A percentile compares a stretch with the other conserved stretches of the same genome.
phyloP scores from a whole-genome alignment of 2,113 vertebrate genomes.

The Barbus barbus region DNA sequence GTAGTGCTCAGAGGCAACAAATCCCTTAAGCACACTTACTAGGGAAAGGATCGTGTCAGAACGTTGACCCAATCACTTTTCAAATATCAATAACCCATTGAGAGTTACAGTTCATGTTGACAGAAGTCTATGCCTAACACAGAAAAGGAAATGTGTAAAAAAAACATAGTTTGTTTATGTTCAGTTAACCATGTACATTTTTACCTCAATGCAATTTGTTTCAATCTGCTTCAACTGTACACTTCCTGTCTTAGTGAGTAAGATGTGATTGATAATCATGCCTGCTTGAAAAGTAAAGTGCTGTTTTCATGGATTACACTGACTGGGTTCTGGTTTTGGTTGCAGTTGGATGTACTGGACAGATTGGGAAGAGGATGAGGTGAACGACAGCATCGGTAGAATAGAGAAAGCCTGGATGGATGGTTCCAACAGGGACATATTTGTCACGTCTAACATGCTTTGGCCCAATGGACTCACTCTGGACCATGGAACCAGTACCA shows the following conservation, averaged over 20 bases:
- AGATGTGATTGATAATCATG: slow-evolving; percentile 7
- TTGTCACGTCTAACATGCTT: slow-evolving; percentile 97
- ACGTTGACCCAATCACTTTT: slow-evolving; percentile 65
- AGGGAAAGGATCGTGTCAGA: slow-evolving; percentile 66
- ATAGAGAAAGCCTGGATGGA: slow-evolving; percentile 99
- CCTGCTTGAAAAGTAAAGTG: not conserved
- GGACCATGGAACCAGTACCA: slow-evolving; percentile 82
- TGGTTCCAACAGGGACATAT: slow-evolving; percentile 87
- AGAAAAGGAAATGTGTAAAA: not conserved
- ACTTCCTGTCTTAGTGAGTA: not conserved
- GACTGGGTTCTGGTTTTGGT: slow-evolving; percentile 33
- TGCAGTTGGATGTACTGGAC: slow-evolving; percentile 99
- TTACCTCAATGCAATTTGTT: not conserved
- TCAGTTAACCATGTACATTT: not conserved
- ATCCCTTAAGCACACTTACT: slow-evolving; percentile 62
- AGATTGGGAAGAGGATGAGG: slow-evolving; percentile 98
- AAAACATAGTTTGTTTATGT: not conserved
- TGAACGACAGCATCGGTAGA: slow-evolving; percentile 94
- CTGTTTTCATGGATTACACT: not conserved
- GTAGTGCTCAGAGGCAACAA: slow-evolving; percentile 61
- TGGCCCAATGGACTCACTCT: slow-evolving; percentile 98
- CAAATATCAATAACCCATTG: slow-evolving; percentile 57
- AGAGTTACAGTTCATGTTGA: slow-evolving; percentile 38
- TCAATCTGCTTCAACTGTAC: slow-evolving; percentile 1
- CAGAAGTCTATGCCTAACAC: not conserved